Base-by-base conservation (phyloP, 2,113 vertebrate genomes). In the Hippoglossus stenolepis region DNA sequence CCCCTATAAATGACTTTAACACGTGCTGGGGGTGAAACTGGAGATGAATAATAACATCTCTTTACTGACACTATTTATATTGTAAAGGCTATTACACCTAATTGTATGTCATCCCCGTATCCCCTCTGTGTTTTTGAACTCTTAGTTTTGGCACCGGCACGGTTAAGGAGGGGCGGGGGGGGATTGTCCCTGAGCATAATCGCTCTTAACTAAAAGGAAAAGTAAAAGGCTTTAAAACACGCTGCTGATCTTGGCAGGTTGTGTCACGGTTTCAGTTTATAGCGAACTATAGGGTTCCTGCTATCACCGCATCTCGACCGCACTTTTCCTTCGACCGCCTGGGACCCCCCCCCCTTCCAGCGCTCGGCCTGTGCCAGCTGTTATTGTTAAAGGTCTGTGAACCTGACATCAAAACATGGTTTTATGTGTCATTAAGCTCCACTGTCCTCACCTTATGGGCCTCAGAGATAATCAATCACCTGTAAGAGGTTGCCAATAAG, bases 171-270 rank as follows among this genome's bases (percentile, higher is more conserved):
- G 74, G 65, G 73, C 60, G 63, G 73, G 60, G 74, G 64, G 74
- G 64, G 65, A 81, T 77, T 86, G 79, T 85, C 82, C 87, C 82
- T 87, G 77, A 91, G 82, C 35, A 74, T 85, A 89, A 93, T 90
- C 84, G 87, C 53, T 63, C 40, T 70, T 66, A 54, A 77, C 79
- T 59, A 66, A 86, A 65, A 74, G 76, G 82, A 82, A 89, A 89
- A 89, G 87, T 87, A 77, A 89, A 85, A 91, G 69, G 80, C 82
- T 84, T 85, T 87, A 82, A 86, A 93, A 89, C 85, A 84, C 75
- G 66, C 81, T 93, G 94, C 90, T 94, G 90, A 85, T 91, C 80
- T 94, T 94, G 93, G 93, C 92, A 84, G 80, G 72, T 80, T 82
- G 79, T 62, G 56, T 63, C 79, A 72, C 77, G 83, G 71, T 90